Evolutionary conservation across 2,888 invertebrate species (phyloP), one percentile per base, ranked within the genome.

Genomic region (Scaptomyza caliginosa): DNA sequence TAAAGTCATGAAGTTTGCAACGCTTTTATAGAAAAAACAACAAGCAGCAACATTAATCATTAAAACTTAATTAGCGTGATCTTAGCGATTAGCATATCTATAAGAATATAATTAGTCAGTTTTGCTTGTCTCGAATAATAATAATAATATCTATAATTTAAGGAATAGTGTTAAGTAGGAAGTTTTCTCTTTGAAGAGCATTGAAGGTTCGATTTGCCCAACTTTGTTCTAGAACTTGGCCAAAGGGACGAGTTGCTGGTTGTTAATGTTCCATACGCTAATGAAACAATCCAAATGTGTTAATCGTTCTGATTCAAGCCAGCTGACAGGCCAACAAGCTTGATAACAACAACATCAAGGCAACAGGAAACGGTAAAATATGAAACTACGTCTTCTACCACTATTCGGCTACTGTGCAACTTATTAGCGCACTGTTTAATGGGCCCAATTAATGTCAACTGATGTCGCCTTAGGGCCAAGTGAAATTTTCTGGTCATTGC

Each of bases 401-500:
- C n/a, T 6, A 11, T 16, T 26, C 2, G 26, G 67, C n/a, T 1
- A 36, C 54, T 46, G 57, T 62, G 48, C 67, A 78, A 82, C 79
- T 82, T 85, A 87, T 81, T 86, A 75, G 87, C 78, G 72, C 54
- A 73, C 57, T 64, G 59, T 73, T 76, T 81, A 87, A 87, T 80
- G 64, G 74, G 83, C 46, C 57, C 84, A 86, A 87, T 87, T 83
- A 86, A 74, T 87, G 82, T 86, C 84, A 83, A 85, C 83, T 63
- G 75, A 23, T 23, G 23, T 30, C 30, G 50, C 80, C 77, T 59
- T 62, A 42, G 60, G 68, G 66, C 79, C 63, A 65, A 84, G 73
- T 67, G 62, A 87, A 87, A 82, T 83, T 83, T 65, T 55, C 59
- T 64, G 30, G 4, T 10, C 45, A n/a, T n/a, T 19, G 21, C 32